Conservation (phyloP, 2,113 vertebrate genomes). For the Capreolus pygargus region DNA sequence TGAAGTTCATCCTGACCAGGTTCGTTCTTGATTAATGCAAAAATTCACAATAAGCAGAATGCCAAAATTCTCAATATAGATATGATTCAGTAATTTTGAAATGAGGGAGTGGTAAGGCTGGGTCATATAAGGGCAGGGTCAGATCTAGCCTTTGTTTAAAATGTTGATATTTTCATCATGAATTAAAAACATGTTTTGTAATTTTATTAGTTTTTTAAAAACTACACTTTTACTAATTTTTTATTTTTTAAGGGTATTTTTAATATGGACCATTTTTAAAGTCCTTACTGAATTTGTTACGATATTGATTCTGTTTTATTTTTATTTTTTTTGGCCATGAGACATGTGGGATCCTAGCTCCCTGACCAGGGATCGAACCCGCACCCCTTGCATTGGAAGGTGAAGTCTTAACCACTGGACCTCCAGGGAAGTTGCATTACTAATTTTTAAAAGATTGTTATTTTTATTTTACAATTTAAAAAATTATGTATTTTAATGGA, state of each 20-base stretch:
- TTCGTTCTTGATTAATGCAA: background rate
- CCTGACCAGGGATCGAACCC: background rate
- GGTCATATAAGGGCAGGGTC: background rate
- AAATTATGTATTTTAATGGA: background rate
- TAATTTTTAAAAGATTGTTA: background rate
- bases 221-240: background rate
- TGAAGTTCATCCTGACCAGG: background rate
- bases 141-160: background rate
- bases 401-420: background rate
- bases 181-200: background rate
- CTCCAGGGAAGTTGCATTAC: background rate
- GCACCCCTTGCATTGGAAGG: background rate
- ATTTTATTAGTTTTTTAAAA: background rate
- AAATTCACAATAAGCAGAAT: background rate
- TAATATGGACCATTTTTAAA: background rate
- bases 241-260: background rate
- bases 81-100: background rate
- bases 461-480: background rate
- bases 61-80: background rate
- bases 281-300: background rate
- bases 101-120: background rate
- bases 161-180: background rate
- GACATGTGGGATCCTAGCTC: background rate
- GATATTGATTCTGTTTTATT: background rate
- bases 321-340: background rate